These are phyloP conservation scores for Clangula hyemalis DNA, from an alignment of 2,797 vertebrate genomes.

Conservation along the genomic window DNA sequence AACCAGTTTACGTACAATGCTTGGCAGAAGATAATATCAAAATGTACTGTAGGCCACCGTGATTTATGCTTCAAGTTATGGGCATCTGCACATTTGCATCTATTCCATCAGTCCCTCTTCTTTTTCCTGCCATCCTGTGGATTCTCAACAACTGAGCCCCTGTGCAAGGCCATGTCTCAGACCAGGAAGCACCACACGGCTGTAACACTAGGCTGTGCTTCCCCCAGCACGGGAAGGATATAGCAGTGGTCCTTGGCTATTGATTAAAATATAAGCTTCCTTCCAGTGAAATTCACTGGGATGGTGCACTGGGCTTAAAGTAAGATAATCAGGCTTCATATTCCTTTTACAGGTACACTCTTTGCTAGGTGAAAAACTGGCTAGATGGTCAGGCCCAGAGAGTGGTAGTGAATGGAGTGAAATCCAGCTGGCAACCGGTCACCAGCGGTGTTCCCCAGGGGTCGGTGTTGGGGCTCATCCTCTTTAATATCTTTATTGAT, in stretches of 20 bases:
- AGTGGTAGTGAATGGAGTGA: too few relatives aligned
- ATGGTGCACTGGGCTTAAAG: background rate
- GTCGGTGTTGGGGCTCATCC: too few relatives aligned
- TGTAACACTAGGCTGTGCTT: background rate
- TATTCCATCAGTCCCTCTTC: background rate
- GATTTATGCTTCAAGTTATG: background rate
- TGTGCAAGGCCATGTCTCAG: rapidly evolving
- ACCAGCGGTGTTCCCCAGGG: too few relatives aligned
- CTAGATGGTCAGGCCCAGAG: too few relatives aligned
- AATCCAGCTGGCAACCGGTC: too few relatives aligned
- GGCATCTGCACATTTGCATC: background rate
- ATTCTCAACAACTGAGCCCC: background rate
- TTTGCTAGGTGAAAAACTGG: too few relatives aligned
- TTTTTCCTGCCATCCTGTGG: background rate
- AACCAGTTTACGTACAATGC: background rate
- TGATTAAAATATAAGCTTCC: rapidly evolving
- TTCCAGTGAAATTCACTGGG: background rate
- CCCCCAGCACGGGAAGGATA: background rate
- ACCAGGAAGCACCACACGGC: background rate
- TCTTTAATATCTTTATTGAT: too few relatives aligned
- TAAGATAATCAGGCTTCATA: background rate
- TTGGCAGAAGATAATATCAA: background rate
- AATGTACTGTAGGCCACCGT: background rate
- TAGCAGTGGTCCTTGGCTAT: rapidly evolving
- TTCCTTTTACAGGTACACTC: background rate